These are phyloP conservation scores for Oscarella lobularis DNA, from an alignment of 37 sponge, comb jelly and placozoan species.

Conservation along the genomic window DNA sequence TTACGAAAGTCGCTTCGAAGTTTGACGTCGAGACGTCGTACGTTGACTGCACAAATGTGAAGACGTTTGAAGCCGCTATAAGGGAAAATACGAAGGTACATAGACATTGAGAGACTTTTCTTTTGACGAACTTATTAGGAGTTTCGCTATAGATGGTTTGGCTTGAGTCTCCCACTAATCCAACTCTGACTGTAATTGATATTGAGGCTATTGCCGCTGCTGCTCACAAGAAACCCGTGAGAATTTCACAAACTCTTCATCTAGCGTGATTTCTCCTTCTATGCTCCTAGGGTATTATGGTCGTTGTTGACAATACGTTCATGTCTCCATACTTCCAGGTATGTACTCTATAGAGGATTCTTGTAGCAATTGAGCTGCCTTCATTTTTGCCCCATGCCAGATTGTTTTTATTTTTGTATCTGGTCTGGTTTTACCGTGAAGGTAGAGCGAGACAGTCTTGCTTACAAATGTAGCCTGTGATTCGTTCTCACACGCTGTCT, in stretches of 20 bases:
- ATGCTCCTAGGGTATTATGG: slow-evolving; percentile 42
- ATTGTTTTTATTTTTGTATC: no score
- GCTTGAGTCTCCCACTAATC: slow-evolving; percentile 90
- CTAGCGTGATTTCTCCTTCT: not conserved
- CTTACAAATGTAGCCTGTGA: no score
- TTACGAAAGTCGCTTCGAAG: slow-evolving; percentile 41
- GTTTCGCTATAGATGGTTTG: slow-evolving; percentile 59
- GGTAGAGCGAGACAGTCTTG: no score
- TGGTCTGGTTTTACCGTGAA: no score
- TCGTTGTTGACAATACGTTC: slow-evolving; percentile 96
- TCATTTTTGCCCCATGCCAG: no score
- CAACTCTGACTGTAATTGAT: slow-evolving; percentile 65
- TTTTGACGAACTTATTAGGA: not conserved
- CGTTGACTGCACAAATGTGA: slow-evolving; percentile 64
- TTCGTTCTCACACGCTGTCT: no score
- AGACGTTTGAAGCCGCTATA: slow-evolving; percentile 43
- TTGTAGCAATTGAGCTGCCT: no score
- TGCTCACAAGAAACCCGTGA: no score
- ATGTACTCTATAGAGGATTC: no score
- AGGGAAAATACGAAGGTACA: slow-evolving; percentile 75
- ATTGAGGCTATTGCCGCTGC: slow-evolving; percentile 45
- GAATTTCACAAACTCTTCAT: no score
- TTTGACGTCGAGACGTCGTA: slow-evolving; percentile 48
- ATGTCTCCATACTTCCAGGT: slow-evolving; percentile 83
- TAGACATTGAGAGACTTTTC: not conserved